Conservation (phyloP, 2,113 vertebrate species). For the Indicator indicator region DNA sequence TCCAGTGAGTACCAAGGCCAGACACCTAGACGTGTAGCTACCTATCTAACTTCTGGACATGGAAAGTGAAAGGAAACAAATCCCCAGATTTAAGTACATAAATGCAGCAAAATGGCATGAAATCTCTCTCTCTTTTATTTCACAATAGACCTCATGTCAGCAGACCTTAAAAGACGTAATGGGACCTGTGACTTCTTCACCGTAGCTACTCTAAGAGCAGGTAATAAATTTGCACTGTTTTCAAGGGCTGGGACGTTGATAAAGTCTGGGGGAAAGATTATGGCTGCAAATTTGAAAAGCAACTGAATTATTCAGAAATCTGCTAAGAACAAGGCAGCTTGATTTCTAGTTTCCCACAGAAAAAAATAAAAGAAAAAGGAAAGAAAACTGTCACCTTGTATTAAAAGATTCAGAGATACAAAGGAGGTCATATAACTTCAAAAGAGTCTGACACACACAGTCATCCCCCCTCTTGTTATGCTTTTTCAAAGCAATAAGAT, state of each 20-base stretch:
- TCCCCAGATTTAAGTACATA: neutral
- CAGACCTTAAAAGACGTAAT: neutral
- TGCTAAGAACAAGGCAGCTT: neutral
- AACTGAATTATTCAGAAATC: neutral
- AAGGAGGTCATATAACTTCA: neutral
- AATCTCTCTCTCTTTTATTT: neutral
- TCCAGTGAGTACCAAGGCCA: fast-evolving
- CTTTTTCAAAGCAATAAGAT: neutral
- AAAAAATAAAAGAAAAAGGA: too few relatives aligned
- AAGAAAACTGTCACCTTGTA: neutral
- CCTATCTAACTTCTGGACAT: neutral
- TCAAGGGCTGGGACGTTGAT: neutral
- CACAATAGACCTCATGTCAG: neutral
- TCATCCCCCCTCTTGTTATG: neutral
- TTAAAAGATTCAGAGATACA: neutral
- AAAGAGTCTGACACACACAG: neutral
- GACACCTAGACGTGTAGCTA: fast-evolving
- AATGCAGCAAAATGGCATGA: neutral
- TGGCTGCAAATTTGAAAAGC: neutral
- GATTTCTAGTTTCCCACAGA: neutral
- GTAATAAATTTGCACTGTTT: neutral
- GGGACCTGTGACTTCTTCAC: neutral
- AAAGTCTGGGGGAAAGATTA: neutral
- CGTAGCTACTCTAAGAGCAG: neutral
- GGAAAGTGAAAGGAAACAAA: neutral